Conservation (phyloP, 2,888 invertebrate genomes). For the Darwinula stevensoni region DNA sequence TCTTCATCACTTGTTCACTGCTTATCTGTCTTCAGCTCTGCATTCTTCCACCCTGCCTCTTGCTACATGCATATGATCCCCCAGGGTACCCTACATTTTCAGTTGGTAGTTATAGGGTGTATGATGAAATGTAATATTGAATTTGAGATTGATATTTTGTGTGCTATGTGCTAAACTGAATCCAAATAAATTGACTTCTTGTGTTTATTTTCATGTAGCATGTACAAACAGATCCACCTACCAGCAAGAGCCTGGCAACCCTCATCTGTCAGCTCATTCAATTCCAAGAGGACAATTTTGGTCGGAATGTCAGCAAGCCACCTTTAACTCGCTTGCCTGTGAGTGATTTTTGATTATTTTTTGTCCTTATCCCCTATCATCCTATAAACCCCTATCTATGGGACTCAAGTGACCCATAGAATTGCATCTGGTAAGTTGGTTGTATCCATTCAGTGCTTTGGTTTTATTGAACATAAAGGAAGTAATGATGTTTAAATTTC, state of each 20-base stretch:
- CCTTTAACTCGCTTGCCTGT: slow-evolving; percentile 21
- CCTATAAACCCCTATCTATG: too few relatives aligned
- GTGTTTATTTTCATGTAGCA: slow-evolving; percentile 42
- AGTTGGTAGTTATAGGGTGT: slow-evolving; percentile 4
- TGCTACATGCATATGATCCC: too few relatives aligned
- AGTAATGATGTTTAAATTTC: too few relatives aligned
- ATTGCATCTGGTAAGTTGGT: too few relatives aligned
- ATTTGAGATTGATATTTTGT: background rate
- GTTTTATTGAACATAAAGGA: too few relatives aligned
- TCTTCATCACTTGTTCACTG: background rate
- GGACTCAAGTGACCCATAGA: too few relatives aligned
- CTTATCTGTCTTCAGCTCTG: too few relatives aligned
- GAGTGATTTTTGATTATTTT: slow-evolving; percentile 8
- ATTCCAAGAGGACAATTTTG: slow-evolving; percentile 85
- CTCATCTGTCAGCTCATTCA: slow-evolving; percentile 65
- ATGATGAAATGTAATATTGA: background rate
- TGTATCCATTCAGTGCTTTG: too few relatives aligned
- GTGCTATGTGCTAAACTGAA: background rate
- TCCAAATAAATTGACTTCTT: slow-evolving; percentile 7
- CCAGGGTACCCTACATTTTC: too few relatives aligned
- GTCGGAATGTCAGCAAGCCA: slow-evolving; percentile 70
- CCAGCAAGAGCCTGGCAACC: slow-evolving; percentile 60
- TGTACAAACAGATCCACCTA: slow-evolving; percentile 73
- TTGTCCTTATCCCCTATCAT: too few relatives aligned
- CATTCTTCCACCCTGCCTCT: too few relatives aligned